Percentiles rank a stretch among this genome's conserved stretches.
These are phyloP conservation scores for Hirtodrosophila cameraria DNA, from an alignment of 2,888 invertebrate genomes.

Conservation along the genomic window DNA sequence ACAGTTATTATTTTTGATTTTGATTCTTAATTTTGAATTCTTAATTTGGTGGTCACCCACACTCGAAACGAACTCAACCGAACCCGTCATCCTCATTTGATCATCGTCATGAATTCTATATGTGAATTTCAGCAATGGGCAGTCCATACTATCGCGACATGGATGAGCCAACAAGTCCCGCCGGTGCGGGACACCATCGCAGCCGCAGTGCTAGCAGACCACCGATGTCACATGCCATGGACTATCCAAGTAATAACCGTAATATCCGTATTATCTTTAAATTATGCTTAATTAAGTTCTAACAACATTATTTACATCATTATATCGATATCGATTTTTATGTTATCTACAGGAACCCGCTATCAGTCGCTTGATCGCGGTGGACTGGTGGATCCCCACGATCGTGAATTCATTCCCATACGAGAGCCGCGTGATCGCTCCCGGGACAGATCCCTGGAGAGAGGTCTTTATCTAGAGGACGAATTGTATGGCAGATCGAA, in stretches of 20 bases:
- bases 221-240: constrained; percentile 86
- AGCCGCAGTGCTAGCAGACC: constrained; percentile 92
- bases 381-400: constrained; percentile 89
- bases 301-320: constrained; percentile 47
- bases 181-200: constrained; percentile 92
- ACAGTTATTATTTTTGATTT: constrained; percentile 16
- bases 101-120: constrained; percentile 85
- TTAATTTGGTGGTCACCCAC: background rate
- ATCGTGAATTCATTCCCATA: constrained; percentile 94
- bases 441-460: constrained; percentile 88
- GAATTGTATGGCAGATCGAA: constrained; percentile 89
- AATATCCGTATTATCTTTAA: constrained; percentile 49
- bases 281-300: background rate
- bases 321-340: too few relatives aligned
- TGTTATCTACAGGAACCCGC: constrained; percentile 79
- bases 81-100: constrained; percentile 84
- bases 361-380: constrained; percentile 91
- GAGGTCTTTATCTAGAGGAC: constrained; percentile 89
- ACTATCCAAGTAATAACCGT: constrained; percentile 85
- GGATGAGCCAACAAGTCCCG: constrained; percentile 94
- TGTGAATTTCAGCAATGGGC: constrained; percentile 85
- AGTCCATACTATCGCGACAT: constrained; percentile 90
- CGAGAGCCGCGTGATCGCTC: constrained; percentile 90
- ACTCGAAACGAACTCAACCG: constrained; percentile 34
- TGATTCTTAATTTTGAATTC: constrained; percentile 3